Evolutionary conservation across 2,797 vertebrate genomes (phyloP).

Genomic region (Gymnothorax reevesii): DNA sequence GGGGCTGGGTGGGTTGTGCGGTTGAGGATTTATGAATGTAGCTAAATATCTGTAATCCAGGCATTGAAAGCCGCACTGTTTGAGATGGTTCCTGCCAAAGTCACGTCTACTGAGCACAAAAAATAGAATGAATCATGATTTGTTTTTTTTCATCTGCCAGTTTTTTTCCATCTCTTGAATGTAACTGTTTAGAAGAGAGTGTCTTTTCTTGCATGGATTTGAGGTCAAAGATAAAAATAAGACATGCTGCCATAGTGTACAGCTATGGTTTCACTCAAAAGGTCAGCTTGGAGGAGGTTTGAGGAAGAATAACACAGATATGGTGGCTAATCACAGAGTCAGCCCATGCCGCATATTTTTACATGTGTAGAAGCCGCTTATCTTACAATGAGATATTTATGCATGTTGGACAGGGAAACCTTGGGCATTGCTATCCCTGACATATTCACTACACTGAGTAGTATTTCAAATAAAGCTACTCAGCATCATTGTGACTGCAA

Average conservation of each 20-base stretch:
- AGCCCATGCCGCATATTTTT: constrained; percentile 4
- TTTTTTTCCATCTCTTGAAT: background rate
- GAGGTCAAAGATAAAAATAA: background rate
- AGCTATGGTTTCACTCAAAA: background rate
- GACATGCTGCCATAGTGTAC: background rate
- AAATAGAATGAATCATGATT: background rate
- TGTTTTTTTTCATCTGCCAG: background rate
- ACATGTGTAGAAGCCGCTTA: background rate
- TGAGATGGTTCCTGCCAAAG: constrained; percentile 46
- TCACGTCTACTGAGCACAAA: background rate
- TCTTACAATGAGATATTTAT: background rate
- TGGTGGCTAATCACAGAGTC: background rate
- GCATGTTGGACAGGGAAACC: background rate
- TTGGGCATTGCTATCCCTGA: background rate
- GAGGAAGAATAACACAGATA: background rate
- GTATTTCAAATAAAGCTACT: constrained; percentile 4
- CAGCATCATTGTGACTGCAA: background rate
- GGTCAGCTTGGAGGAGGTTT: background rate
- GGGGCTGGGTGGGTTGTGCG: constrained; percentile 32
- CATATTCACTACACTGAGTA: background rate
- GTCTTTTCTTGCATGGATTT: background rate
- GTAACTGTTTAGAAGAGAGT: background rate
- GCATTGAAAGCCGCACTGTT: constrained; percentile 51
- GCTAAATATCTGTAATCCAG: constrained; percentile 61
- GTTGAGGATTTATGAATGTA: constrained; percentile 39